phyloP scores from a whole-genome alignment of 1,140 invertebrate species.

The Acromyrmex echinatior region DNA sequence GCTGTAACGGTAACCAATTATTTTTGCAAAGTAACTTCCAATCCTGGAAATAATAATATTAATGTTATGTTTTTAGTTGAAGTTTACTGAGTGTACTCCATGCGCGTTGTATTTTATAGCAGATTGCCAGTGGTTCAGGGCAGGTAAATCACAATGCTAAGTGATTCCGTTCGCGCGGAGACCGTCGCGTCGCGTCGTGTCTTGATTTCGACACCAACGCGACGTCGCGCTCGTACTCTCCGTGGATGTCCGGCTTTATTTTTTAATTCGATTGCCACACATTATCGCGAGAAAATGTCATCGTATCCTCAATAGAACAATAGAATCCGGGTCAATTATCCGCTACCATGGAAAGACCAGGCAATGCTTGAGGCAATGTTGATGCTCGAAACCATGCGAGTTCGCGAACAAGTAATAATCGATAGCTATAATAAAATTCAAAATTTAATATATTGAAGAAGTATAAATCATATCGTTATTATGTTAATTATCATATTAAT shows the following conservation, averaged over 20 bases:
- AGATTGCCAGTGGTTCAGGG: neutral
- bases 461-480: neutral
- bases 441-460: neutral
- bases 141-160: constrained; percentile 23
- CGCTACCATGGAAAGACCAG: neutral
- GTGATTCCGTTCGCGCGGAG: constrained; percentile 31
- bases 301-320: neutral
- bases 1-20: too few species aligned
- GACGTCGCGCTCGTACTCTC: neutral
- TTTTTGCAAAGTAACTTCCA: too few species aligned
- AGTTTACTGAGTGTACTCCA: neutral
- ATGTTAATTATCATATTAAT: neutral
- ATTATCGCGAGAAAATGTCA: constrained; percentile 37
- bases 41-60: too few species aligned
- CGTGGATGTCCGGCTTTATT: constrained; percentile 51
- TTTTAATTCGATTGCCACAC: constrained; percentile 29
- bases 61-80: too few species aligned
- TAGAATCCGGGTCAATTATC: constrained; percentile 48
- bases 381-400: neutral
- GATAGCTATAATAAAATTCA: neutral
- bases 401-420: neutral
- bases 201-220: constrained; percentile 34
- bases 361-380: neutral
- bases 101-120: neutral
- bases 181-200: neutral